Conservation (phyloP, 1,140 invertebrate species). For the Oreohelix idahoensis region DNA sequence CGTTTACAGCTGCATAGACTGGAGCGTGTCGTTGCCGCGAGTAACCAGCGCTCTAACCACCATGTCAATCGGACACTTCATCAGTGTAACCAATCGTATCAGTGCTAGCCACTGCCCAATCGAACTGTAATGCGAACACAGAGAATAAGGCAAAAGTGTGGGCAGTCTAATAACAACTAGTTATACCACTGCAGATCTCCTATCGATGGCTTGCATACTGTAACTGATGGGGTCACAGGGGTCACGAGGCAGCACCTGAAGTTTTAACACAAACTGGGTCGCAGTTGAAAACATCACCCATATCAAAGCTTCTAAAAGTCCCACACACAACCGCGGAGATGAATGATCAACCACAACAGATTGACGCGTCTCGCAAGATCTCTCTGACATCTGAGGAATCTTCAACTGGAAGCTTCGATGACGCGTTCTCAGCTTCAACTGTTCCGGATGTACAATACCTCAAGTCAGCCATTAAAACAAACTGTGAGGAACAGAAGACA, state of each 20-base stretch:
- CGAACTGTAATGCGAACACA: too few relatives aligned
- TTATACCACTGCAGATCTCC: too few relatives aligned
- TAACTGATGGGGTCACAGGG: background rate
- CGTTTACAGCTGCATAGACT: too few relatives aligned
- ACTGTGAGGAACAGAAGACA: background rate
- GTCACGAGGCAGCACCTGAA: background rate
- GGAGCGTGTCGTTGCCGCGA: too few relatives aligned
- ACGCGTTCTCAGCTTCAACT: background rate
- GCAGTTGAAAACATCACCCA: background rate
- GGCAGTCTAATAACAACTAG: too few relatives aligned
- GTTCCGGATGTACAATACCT: constrained; percentile 12
- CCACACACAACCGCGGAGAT: background rate
- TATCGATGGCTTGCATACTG: background rate
- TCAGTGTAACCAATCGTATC: too few relatives aligned
- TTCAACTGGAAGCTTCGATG: background rate
- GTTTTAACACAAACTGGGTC: background rate
- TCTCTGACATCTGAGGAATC: background rate
- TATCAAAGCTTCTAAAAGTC: too few relatives aligned
- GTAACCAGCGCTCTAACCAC: too few relatives aligned
- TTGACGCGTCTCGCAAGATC: background rate
- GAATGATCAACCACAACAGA: background rate
- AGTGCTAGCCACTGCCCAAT: too few relatives aligned
- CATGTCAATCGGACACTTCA: too few relatives aligned
- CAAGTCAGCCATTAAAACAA: constrained; percentile 31
- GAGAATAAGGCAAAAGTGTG: too few relatives aligned